Evolutionary conservation across 2,888 invertebrate genomes (phyloP), one percentile per base, ranked within the genome.

Genomic region (Prostheceraeus crozeri): DNA sequence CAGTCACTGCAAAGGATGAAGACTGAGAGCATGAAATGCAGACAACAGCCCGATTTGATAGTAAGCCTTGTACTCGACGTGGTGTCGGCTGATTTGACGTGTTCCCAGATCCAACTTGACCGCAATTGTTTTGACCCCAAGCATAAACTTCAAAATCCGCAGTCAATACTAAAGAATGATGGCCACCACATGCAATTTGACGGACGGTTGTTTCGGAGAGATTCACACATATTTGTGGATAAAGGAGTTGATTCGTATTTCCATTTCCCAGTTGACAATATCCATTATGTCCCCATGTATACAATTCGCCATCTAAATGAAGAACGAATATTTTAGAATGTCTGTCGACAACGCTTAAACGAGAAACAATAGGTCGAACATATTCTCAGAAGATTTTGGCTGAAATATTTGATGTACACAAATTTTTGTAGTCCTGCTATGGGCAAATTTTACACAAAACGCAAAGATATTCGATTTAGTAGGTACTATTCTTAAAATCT

Each of bases 51-150:
- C n/a, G n/a, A n/a, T n/a, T n/a, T n/a, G n/a, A n/a, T n/a, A n/a
- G n/a, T n/a, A n/a, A n/a, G n/a, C n/a, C n/a, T n/a, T n/a, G n/a
- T n/a, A n/a, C n/a, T n/a, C n/a, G n/a, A 10, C 76, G 67, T 76
- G 80, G 81, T 2, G 79, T 76, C 4, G 79, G 77, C 64, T 82
- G 81, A 69, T 80, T 81, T 3, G 80, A 77, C 3, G 79, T 80
- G 11, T 80, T 75, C 1, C 80, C 80, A 23, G 79, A 80, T 4
- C 81, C 81, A 2, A 82, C 78, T 73, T 82, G 82, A 1, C 82
- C 81, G 66, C 78, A 80, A 66, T 80, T 80, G 67, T 82, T 83
- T 69, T 82, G 81, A 3, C 82, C 82, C 82, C 82, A 83, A 1
- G 81, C 80, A 6, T 6, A 2, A 48, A 82, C 82, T 74, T 82